Conservation (phyloP, 2,113 vertebrate species). For the Artemisiospiza belli region DNA sequence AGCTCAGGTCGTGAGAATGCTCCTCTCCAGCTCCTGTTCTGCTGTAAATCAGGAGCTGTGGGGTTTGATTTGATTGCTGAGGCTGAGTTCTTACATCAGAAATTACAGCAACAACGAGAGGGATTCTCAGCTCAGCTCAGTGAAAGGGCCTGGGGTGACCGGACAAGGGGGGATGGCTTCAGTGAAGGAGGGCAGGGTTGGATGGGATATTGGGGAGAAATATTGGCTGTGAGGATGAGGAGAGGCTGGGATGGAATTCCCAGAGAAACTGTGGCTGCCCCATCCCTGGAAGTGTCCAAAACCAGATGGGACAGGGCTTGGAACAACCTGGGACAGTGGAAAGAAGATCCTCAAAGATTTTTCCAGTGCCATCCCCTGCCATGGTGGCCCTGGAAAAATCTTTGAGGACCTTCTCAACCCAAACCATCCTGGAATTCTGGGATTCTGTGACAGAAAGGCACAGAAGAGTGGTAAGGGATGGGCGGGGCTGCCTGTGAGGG, state of each 20-base stretch:
- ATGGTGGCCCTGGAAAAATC: too few relatives aligned
- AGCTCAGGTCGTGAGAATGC: not conserved
- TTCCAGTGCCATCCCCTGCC: too few relatives aligned
- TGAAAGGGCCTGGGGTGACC: not conserved
- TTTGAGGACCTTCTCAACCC: not conserved
- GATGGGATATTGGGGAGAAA: fast-evolving
- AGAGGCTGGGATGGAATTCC: not conserved
- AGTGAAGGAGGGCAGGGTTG: not conserved
- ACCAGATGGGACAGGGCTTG: fast-evolving
- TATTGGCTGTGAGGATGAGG: not conserved
- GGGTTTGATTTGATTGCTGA: fast-evolving
- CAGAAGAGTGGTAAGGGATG: not conserved
- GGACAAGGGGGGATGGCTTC: not conserved
- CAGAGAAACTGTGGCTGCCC: not conserved
- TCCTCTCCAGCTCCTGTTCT: not conserved
- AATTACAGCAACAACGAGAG: fast-evolving
- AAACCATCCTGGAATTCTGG: not conserved
- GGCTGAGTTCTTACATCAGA: not conserved
- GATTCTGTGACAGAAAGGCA: not conserved
- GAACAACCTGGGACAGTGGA: fast-evolving
- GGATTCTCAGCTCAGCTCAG: not conserved
- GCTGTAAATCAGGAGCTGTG: not conserved
- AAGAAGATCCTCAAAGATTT: too few relatives aligned
- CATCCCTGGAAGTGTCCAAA: not conserved
- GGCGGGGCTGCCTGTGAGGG: not conserved